These are phyloP conservation scores for Dermatophagoides farinae DNA, from an alignment of 1,140 invertebrate genomes.

Conservation along the genomic window DNA sequence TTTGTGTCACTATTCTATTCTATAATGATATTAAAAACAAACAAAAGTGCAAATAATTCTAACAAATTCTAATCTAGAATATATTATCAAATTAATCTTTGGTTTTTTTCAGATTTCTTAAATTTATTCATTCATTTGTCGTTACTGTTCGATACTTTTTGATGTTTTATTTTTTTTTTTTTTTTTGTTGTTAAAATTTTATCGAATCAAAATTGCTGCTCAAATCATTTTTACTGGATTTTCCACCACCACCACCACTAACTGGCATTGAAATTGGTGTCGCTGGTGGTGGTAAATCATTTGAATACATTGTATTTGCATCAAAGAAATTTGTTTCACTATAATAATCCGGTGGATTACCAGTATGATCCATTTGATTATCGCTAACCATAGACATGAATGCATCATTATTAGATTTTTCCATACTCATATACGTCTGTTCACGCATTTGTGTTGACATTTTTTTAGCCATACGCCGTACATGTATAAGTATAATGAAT, in stretches of 20 bases:
- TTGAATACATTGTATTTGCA: neutral
- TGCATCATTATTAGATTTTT: neutral
- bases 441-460: conserved; percentile 9
- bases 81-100: too few species aligned
- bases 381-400: neutral
- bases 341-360: neutral
- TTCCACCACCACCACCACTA: neutral
- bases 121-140: too few species aligned
- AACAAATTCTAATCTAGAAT: too few species aligned
- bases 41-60: too few species aligned
- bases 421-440: neutral
- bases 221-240: neutral
- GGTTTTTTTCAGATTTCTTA: too few species aligned
- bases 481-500: conserved; percentile 2
- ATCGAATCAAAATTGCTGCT: neutral
- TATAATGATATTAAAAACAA: too few species aligned
- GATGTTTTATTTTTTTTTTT: too few species aligned
- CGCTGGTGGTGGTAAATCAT: conserved; percentile 2
- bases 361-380: neutral
- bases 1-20: too few species aligned
- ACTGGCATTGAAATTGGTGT: conserved; percentile 3
- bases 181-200: neutral
- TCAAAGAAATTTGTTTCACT: neutral
- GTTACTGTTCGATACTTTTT: too few species aligned
- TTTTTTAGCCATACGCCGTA: conserved; percentile 5